Base-by-base conservation (phyloP, 2,888 invertebrate genomes). In the Polietes domitor region DNA sequence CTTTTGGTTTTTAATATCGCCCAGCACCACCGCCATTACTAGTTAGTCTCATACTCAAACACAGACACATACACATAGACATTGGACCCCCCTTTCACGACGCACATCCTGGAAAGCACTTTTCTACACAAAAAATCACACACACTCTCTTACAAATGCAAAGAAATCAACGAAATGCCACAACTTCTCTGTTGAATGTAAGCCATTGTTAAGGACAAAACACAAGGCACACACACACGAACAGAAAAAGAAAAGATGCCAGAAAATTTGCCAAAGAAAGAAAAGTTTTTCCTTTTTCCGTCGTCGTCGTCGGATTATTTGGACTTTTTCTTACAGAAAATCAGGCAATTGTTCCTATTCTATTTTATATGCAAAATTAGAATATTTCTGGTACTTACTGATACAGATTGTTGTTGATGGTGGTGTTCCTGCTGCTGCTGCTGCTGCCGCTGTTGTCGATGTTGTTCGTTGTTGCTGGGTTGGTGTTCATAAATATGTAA, bases 401-500 rank as follows among this genome's bases (percentile, higher is more conserved):
- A 63, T 37, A 68, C 68, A 68, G 68, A 63, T 74, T 75, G 9
- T 47, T 77, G 50, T 76, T 70, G 75, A 28, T 71, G 50, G 28
- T 26, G 37, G 47, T 72, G 72, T 26, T 10, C 26, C 26, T 24
- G n/a, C n/a, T n/a, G n/a, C n/a, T n/a, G 47, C 15, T 68, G 74
- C 43, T 68, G 53, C 32, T 0, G 24, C 24, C 21, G 28, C 68
- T 50, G 75, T 19, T 24, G 65, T 43, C 24, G 73, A 47, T 32
- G 32, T 32, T 55, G 21, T 53, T 58, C 65, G 21, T 53, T 58
- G 24, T 17, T 61, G 21, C 6, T 10, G 21, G 43, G 19, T 37
- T 55, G 81, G 65, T 81, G 85, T 81, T 83, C 86, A 86, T 85
- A 86, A 86, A 84, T 82, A 82, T 82, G 78, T 84, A 83, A 86